Base-by-base conservation (phyloP, 1,140 invertebrate genomes). In the Drosophila orena region DNA sequence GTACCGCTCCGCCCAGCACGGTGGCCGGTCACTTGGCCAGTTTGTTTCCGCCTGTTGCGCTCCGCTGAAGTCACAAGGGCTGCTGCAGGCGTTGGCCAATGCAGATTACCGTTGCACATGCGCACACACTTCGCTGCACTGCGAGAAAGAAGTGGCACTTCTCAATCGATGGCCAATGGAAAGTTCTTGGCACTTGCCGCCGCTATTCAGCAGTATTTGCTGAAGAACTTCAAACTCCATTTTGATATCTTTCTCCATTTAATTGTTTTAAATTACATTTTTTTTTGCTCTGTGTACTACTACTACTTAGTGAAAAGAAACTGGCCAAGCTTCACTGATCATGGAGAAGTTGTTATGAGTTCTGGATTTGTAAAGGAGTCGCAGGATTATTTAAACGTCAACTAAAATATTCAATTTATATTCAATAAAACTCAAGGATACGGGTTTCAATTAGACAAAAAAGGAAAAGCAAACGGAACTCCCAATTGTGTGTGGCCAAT, bases 31-130 rank as follows among this genome's bases (percentile, higher is more conserved):
- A 65, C 60, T 79, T 77, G 66, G 81, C 64, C 77, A 70, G 15
- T 64, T 74, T 55, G 64, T 78, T 81, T 88, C 81, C 68, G 81
- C 66, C 56, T 78, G 74, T 78, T 85, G 64, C 83, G 81, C 81
- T 81, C 72, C 44, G 78, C 50, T 79, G 65, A 37, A 14, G 46
- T 49, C 49, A 54, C 70, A 69, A 46, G 37, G 60, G 58, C 53
- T 47, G 44, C 46, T 46, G 38, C 34, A 66, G 60, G 72, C 53
- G 55, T 72, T 50, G 53, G 52, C 53, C 50, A 64, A 74, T 47
- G 44, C 50, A 57, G 53, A 75, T 76, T 75, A 75, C 72, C 53
- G 71, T 66, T 76, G 72, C 71, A 35, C 30, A 37, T 37, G 42
- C 47, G 24, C 47, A 47, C 53, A 38, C 37, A 38, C 14, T 38